A percentile compares a stretch with the other conserved stretches of the same genome.
phyloP scores from a whole-genome alignment of 1,140 invertebrate species.

The Aphidius gifuensis region DNA sequence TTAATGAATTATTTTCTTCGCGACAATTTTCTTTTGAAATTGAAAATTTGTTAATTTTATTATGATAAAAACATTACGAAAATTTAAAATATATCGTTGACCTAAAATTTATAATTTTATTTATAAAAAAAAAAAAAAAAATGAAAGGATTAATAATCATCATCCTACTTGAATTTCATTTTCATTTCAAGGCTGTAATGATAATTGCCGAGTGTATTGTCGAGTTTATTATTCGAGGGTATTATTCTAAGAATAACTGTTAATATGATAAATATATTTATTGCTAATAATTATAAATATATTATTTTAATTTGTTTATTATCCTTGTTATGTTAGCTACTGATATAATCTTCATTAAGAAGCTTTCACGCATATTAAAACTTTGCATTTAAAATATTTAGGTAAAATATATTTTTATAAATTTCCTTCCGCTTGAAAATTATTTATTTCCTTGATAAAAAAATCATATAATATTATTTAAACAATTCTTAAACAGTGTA shows the following conservation, averaged over 20 bases:
- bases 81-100: no score
- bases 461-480: not conserved
- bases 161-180: not conserved
- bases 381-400: not conserved
- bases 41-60: no score
- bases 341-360: slow-evolving; percentile 33
- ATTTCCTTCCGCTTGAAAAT: slow-evolving; percentile 45
- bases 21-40: no score
- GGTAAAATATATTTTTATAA: not conserved
- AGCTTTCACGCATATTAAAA: slow-evolving; percentile 38
- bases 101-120: no score
- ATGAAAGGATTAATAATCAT: no score
- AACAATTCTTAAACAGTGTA: not conserved
- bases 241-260: not conserved
- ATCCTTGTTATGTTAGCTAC: slow-evolving; percentile 30
- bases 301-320: slow-evolving; percentile 30
- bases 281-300: not conserved
- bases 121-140: no score
- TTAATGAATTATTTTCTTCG: no score
- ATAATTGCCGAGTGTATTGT: not conserved
- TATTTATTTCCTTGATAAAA: slow-evolving; percentile 1
- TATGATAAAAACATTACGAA: no score
- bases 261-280: no score
- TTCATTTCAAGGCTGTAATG: slow-evolving; percentile 7
- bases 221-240: slow-evolving; percentile 2